Base-by-base conservation (phyloP, 2,797 vertebrate genomes). In the Poecilia gillii region DNA sequence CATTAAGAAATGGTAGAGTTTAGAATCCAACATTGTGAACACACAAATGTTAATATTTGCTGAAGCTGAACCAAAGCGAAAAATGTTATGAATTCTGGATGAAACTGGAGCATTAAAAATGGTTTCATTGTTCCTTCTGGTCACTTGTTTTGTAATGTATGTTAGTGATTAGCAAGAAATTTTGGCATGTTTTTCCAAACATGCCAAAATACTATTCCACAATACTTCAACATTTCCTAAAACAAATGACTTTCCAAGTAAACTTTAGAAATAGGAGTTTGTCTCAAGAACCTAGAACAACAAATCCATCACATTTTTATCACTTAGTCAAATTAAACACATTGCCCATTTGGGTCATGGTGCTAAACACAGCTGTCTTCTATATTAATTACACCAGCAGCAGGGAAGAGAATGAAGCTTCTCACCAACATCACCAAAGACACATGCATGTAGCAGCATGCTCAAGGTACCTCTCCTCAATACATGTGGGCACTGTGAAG, bases 401-500 rank as follows among this genome's bases (percentile, higher is more conserved):
- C 90, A 89, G 33, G 79, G 73, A 82, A 80, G 87, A 92, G 91
- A 90, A 72, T 87, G 76, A 92, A 89, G 85, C 59, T 81, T 86
- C 80, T 81, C 84, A 79, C 78, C 47, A 82, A 79, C 64, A 85
- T 33, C 33, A 81, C 76, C 84, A 82, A 81, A 8, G 81, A 33
- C 81, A 80, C 77, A 88, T 84, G 85, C 87, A 84, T 85, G 87
- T 86, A 88, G 81, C 81, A 90, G 77, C 92, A 94, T 92, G 92
- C 90, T 81, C 45, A 73, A 85, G 81, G 79, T 87, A 93, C 92
- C 93, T 91, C 92, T 95, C 92, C 94, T 95, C 93, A 95, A 94
- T 94, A 92, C 93, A 95, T 91, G 86, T 75, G 59, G 76, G 25
- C 86, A 68, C 68, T 72, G 47, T 86, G 2, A 66, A 81, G 73